A percentile compares a stretch with the other conserved stretches of the same genome.
phyloP scores from a whole-genome alignment of 1,140 invertebrate genomes.

The Aporrectodea caliginosa region DNA sequence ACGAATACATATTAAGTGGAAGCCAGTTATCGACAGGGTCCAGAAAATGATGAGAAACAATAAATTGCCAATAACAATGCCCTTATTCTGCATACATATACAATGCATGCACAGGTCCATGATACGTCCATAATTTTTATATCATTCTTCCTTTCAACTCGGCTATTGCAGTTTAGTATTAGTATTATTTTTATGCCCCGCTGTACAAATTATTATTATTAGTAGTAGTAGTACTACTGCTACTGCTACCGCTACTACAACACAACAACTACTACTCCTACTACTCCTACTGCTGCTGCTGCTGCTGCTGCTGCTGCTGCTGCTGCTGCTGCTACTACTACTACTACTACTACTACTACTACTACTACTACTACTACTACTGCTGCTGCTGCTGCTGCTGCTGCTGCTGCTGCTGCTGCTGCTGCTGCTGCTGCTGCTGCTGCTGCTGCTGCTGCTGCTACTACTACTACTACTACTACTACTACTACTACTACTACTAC shows the following conservation, averaged over 20 bases:
- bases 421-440: slow-evolving; percentile 20
- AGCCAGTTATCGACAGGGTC: too few species aligned
- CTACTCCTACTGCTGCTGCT: slow-evolving; percentile 5
- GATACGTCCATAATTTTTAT: too few species aligned
- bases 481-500: background rate
- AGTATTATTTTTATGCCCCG: too few species aligned
- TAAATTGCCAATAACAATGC: too few species aligned
- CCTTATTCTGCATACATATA: too few species aligned
- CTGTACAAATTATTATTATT: background rate
- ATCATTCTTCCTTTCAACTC: too few species aligned
- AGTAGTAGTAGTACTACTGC: background rate
- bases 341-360: slow-evolving; percentile 8
- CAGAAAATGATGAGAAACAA: too few species aligned
- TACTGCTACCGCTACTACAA: background rate
- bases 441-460: slow-evolving; percentile 22
- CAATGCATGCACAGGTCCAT: too few species aligned
- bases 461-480: slow-evolving; percentile 12
- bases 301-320: slow-evolving; percentile 19
- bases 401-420: slow-evolving; percentile 10
- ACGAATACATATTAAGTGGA: too few species aligned
- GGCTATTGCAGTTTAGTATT: too few species aligned
- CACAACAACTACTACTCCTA: background rate
- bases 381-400: slow-evolving; percentile 12
- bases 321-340: slow-evolving; percentile 12
- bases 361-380: slow-evolving; percentile 7